Base-by-base conservation (phyloP, 2,888 invertebrate species). In the Eupithecia abbreviata region DNA sequence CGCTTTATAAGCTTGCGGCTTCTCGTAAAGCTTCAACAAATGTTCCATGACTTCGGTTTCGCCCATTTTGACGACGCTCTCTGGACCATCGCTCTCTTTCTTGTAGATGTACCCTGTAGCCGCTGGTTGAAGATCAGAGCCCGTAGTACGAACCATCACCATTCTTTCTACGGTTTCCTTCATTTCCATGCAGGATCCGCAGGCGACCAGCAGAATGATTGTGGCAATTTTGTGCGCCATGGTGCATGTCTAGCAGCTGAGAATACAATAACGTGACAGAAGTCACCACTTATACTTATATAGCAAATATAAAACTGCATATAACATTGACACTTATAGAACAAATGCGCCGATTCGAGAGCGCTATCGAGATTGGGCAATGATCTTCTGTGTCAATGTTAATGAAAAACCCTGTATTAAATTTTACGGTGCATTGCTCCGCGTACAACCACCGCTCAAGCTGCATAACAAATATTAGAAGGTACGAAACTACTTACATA, bases 31-130 rank as follows among this genome's bases (percentile, higher is more conserved):
- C 80, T 93, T 93, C 15, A 90, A 89, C 42, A 95, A 86, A 73
- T 94, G 93, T 76, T 94, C 90, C 87, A 93, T 90, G 2, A 95
- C 90, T 82, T 94, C 93, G 79, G 89, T 91, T 75, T 93, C 93
- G 47, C 91, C 93, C 90, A 95, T 91, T 84, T 93, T 89, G 41
- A 94, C 88, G 71, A 95, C 94, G 80, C 93, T 94, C 4, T 91
- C 93, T 0, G 94, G 93, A 0, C 95, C 94, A 62, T 94, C 90
- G 77, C 89, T 92, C 75, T 93, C 92, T 84, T 95, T 95, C 81
- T 94, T 94, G 86, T 95, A 95, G 58, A 95, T 93, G 87, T 96
- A 96, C 0, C 96, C 96, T 0, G 96, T 95, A 0, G 96, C 96
- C 0, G 96, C 96, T 0, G 95, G 95, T 79, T 95, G 96, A 55